A percentile compares a stretch with the other conserved stretches of the same genome.
Evolutionary conservation across 2,113 vertebrate genomes (phyloP).

Genomic region (Peromyscus maniculatus): DNA sequence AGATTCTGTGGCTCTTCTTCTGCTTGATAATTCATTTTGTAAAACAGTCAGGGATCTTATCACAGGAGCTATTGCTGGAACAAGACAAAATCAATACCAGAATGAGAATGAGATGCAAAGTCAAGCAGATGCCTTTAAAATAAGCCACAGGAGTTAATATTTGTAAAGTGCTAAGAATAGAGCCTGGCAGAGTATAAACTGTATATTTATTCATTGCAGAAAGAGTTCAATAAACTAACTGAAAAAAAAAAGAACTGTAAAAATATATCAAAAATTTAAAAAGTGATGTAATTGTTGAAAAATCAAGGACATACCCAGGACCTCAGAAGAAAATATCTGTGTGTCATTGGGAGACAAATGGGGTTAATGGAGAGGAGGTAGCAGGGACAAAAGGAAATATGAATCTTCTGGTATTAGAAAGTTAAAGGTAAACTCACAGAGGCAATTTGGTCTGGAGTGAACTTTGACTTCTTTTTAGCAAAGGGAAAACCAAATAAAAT

Average conservation of each 20-base stretch:
- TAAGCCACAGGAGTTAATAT: constrained; percentile 12
- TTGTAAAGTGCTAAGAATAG: constrained; percentile 13
- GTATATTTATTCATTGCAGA: not conserved
- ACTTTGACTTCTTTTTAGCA: constrained; percentile 7
- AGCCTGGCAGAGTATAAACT: not conserved
- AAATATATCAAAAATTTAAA: constrained; percentile 22
- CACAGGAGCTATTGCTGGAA: not conserved
- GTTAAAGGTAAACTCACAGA: constrained; percentile 47
- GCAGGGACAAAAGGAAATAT: not conserved
- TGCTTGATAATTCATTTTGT: constrained; percentile 23
- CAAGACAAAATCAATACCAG: not conserved
- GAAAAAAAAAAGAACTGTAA: not conserved
- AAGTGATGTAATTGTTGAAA: not conserved
- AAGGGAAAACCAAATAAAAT: not conserved
- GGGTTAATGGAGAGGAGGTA: constrained; percentile 35
- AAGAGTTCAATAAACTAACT: not conserved
- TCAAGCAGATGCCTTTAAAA: not conserved
- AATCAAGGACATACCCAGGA: not conserved
- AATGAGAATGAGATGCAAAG: constrained; percentile 32
- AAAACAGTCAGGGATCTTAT: constrained; percentile 9
- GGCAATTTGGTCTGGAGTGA: not conserved
- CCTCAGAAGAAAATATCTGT: not conserved
- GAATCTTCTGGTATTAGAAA: not conserved
- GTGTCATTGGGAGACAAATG: constrained; percentile 6
- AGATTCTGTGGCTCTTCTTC: not conserved